Base-by-base conservation (phyloP, 1,140 invertebrate genomes). In the Scaptomyza pallida region DNA sequence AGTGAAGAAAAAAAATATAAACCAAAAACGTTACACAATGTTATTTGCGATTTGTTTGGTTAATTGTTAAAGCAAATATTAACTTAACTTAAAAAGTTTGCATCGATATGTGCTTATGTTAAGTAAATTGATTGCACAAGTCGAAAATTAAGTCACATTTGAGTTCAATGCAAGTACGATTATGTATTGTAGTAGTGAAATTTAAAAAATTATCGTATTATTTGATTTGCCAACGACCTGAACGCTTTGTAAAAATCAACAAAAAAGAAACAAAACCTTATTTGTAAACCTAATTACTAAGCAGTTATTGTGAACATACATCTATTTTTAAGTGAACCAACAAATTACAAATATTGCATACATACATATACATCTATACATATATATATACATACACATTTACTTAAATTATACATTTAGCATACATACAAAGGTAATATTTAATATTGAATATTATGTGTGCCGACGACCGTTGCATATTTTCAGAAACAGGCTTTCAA, bases 31-130 rank as follows among this genome's bases (percentile, higher is more conserved):
- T 70, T 77, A 73, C 69, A 74, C 48, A 61, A 59, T 67, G 81
- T 86, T 85, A 73, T 86, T 86, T 80, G 81, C 77, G 62, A 74
- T 77, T 88, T 75, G 77, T 78, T 86, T 86, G 72, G 73, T 88
- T 88, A 67, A 86, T 86, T 86, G 81, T 86, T 86, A 73, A 86
- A 30, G 47, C 62, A 76, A 80, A 68, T 65, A 72, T 63, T 63
- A 51, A 61, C 37, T 64, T 59, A 70, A 21, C 19, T 51, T 5
- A 51, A 5, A 33, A 35, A 47, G 52, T 10, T 35, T 19, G 21
- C 10, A 45, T 33, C 35, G 12, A 48, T 44, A 35, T 64, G 64
- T 60, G 59, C 40, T 80, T 64, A 75, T 56, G 70, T 80, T 63
- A 62, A 59, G 48, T 47, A 60, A 72, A 67, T 30, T 59, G 30